phyloP scores from a whole-genome alignment of 2,113 vertebrate genomes.

The Clarias macrocephalus region DNA sequence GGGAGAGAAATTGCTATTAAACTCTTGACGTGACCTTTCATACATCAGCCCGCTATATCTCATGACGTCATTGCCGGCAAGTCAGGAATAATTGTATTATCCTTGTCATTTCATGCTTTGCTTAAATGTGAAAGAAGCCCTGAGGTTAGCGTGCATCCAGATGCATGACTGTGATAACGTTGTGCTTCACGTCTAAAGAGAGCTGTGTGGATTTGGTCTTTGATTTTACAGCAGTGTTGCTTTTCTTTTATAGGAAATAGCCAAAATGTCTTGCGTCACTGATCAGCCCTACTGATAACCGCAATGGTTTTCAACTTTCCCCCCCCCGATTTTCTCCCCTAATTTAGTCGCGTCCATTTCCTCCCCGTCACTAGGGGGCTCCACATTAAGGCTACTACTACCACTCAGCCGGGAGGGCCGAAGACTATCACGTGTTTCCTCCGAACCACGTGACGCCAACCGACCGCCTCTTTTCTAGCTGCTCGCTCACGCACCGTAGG shows the following conservation, averaged over 20 bases:
- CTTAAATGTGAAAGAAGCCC: conserved; percentile 4
- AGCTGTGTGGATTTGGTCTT: neutral
- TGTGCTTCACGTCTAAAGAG: neutral
- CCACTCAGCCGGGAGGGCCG: too few species aligned
- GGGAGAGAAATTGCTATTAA: conserved; percentile 20
- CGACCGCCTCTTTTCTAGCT: too few species aligned
- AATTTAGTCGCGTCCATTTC: too few species aligned
- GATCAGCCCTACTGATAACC: neutral
- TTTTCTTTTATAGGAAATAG: neutral
- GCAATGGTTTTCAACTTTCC: neutral
- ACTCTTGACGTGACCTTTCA: neutral
- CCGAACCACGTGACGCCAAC: too few species aligned
- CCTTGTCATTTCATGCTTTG: conserved; percentile 2
- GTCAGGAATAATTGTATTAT: neutral
- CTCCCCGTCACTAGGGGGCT: too few species aligned
- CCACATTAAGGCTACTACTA: too few species aligned
- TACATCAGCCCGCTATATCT: neutral
- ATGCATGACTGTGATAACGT: neutral
- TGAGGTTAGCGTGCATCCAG: neutral
- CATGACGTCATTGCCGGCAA: neutral
- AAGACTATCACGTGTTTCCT: too few species aligned
- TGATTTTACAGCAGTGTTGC: neutral
- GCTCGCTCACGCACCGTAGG: too few species aligned
- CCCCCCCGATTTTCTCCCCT: too few species aligned
- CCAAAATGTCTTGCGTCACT: neutral